Conservation (phyloP, 2,797 vertebrate species). For the Tangara arthus region DNA sequence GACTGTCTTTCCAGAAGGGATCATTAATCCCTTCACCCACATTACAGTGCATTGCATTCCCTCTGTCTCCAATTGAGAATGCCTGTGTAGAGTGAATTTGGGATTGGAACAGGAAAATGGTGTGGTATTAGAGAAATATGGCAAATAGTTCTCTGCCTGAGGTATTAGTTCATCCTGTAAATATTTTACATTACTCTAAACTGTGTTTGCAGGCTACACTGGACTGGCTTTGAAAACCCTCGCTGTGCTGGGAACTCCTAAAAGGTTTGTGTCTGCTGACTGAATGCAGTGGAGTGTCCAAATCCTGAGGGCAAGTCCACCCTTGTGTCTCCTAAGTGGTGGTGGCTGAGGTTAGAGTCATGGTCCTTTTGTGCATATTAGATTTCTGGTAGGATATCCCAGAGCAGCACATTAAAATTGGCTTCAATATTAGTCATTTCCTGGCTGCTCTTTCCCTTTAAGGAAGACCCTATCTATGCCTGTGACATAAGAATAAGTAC, state of each 20-base stretch:
- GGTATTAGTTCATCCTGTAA: not conserved
- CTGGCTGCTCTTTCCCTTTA: not conserved
- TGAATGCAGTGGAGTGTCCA: not conserved
- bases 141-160: not conserved
- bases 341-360: not conserved
- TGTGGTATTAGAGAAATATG: not conserved
- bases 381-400: not conserved
- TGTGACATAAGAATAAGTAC: conserved; percentile 30
- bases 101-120: not conserved
- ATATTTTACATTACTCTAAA: not conserved
- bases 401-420: not conserved
- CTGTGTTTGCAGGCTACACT: not conserved
- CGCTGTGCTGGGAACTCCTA: not conserved
- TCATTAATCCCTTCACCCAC: not conserved
- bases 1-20: not conserved
- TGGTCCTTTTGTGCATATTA: not conserved
- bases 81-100: not conserved
- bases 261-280: not conserved
- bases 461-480: not conserved
- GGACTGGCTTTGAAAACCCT: not conserved
- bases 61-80: not conserved
- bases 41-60: not conserved
- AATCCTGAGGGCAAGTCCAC: not conserved
- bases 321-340: not conserved
- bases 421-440: not conserved